Evolutionary conservation across 2,113 vertebrate genomes (phyloP).

Genomic region (Zonotrichia leucophrys): DNA sequence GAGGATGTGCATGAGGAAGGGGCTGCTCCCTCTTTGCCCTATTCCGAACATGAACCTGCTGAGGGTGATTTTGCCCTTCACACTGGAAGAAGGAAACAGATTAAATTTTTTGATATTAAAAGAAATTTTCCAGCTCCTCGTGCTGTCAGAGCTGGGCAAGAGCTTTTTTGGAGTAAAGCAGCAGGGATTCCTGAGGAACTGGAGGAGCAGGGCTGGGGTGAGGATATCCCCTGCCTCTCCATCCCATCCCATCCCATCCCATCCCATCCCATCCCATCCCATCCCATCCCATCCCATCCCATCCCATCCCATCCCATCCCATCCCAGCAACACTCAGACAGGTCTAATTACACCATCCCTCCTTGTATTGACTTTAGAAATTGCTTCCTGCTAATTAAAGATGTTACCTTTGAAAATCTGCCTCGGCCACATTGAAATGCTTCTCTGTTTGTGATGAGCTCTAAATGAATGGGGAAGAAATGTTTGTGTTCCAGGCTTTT

Average conservation of each 20-base stretch:
- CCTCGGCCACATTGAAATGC: background rate
- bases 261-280: too few species aligned
- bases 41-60: background rate
- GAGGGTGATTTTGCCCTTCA: background rate
- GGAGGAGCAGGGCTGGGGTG: fast-evolving
- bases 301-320: background rate
- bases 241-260: background rate
- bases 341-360: fast-evolving
- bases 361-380: slow-evolving; percentile 20
- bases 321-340: background rate
- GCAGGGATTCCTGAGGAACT: background rate
- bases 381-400: slow-evolving; percentile 35
- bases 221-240: background rate
- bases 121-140: background rate
- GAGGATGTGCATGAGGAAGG: background rate
- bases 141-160: background rate
- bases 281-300: background rate
- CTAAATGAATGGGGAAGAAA: background rate
- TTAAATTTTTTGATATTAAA: background rate
- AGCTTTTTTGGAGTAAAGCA: background rate
- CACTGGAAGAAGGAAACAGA: background rate
- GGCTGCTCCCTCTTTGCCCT: background rate
- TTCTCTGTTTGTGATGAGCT: background rate
- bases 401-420: slow-evolving; percentile 6
- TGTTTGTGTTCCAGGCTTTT: background rate